Base-by-base conservation (phyloP, 1,140 invertebrate species). In the Leptopilina boulardi region DNA sequence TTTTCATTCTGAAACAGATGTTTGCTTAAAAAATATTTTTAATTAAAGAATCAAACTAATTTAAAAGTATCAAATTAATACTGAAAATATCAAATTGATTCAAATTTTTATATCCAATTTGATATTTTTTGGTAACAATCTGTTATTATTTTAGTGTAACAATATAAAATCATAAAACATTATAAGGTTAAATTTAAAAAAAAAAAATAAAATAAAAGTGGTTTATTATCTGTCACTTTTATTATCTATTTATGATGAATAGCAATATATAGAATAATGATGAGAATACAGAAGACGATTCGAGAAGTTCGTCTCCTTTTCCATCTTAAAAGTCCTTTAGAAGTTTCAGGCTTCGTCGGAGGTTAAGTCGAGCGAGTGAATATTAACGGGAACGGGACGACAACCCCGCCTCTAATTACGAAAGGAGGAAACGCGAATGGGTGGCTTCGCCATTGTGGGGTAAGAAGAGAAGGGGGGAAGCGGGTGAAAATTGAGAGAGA, bases 361-460 rank as follows among this genome's bases (percentile, higher is more conserved):
- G 42, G 38, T 23, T 74, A 74, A 75, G 77, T 81, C 72, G 73
- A 81, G 77, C 75, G 70, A 73, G 38, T 38, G 75, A 81, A 81
- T 81, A 81, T 81, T 81, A 78, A 78, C 75, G 80, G 78, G 66
- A 77, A 66, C 66, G 51, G 76, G 34, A 73, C 56, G 75, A 73
- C 77, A 72, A 74, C 74, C 30, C 72, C 21, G 71, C 41, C 71
- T 76, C 59, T 81, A 81, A 78, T 81, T 81, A 81, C 70, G 73
- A 70, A 54, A 11, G 77, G 54, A 19, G 42, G 66, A 77, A 71
- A 73, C 72, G 30, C 44, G 34, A 73, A 56, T 42, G 70, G 70
- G 70, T 74, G 21, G 21, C 9, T 71, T 70, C 41, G 59, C 30
- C 30, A 15, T 70, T 38, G 30, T 21, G 30, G 66, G 47, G 72